Conservation (phyloP, 2,797 vertebrate genomes). For the Intellagama lesueurii region DNA sequence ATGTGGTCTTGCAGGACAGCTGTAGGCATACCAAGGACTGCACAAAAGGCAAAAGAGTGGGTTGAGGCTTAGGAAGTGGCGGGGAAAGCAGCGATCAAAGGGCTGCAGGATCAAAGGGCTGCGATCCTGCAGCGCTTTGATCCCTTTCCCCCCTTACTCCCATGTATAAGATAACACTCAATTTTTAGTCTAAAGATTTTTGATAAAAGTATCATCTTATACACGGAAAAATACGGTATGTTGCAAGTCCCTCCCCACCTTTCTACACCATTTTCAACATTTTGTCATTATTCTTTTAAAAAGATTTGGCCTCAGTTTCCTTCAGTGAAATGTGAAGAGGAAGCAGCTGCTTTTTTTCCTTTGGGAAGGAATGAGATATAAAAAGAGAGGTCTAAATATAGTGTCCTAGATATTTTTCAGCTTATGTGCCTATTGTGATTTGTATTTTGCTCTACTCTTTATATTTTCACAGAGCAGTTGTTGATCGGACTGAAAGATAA, state of each 20-base stretch:
- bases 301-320: background rate
- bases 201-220: too few species aligned
- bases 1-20: too few species aligned
- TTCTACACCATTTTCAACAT: background rate
- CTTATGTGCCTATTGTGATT: background rate
- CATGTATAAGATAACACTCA: too few species aligned
- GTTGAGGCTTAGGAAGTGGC: too few species aligned
- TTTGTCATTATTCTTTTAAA: background rate
- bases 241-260: background rate
- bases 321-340: background rate
- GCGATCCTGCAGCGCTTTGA: too few species aligned
- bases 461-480: slow-evolving; percentile 86
- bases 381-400: background rate
- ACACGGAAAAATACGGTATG: too few species aligned
- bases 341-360: background rate
- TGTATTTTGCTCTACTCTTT: background rate
- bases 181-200: too few species aligned
- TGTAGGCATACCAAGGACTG: too few species aligned
- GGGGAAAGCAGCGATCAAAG: too few species aligned
- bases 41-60: too few species aligned
- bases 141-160: too few species aligned
- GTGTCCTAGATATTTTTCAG: background rate
- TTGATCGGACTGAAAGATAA: slow-evolving; percentile 94
- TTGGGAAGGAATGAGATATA: background rate
- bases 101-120: too few species aligned